Base-by-base conservation (phyloP, 2,113 vertebrate species). In the Turdus rufiventris region DNA sequence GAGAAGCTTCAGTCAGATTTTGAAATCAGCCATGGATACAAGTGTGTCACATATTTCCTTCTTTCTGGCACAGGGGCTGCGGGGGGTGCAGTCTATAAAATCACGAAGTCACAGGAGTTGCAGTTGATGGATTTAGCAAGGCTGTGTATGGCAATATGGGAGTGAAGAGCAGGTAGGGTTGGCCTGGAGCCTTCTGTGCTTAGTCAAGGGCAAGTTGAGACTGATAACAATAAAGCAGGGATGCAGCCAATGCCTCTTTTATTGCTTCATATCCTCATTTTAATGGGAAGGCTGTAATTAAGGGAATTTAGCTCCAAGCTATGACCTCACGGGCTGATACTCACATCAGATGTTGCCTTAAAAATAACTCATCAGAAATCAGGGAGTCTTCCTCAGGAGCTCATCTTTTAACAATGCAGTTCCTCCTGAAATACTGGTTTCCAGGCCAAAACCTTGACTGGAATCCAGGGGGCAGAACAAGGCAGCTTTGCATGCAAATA, bases 351-450 rank as follows among this genome's bases (percentile, higher is more conserved):
- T 80, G 74, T 25, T 89, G 72, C 77, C 80, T 94, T 91, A 91
- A 89, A 91, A 94, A 91, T 84, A 95, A 84, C 33, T 45, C 42
- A 61, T 72, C 43, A 48, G 74, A 91, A 95, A 87, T 85, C 77
- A 88, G 80, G 93, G 89, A 95, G 85, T 77, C 80, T 88, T 88
- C 71, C 53, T 45, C 25, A 79, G 83, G 38, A 71, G 47, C 54
- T 93, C 75, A 68, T 71, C 71, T 92, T 70, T 65, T 79, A 94
- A 48, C 91, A 88, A 92, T 91, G 95, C 40, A 36, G 96, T 20
- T 90, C 82, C 66, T 93, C 97, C 58, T 95, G 98, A 97, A 97
- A 96, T 96, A 97, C 98, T 88, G 91, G 97, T 98, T 98, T 94
- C 62, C 62, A 33, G 70, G 47, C 45, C 14, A 38, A 82, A 87